These are phyloP conservation scores for Trichomycterus rosablanca DNA, from an alignment of 2,113 vertebrate genomes.

Conservation along the genomic window DNA sequence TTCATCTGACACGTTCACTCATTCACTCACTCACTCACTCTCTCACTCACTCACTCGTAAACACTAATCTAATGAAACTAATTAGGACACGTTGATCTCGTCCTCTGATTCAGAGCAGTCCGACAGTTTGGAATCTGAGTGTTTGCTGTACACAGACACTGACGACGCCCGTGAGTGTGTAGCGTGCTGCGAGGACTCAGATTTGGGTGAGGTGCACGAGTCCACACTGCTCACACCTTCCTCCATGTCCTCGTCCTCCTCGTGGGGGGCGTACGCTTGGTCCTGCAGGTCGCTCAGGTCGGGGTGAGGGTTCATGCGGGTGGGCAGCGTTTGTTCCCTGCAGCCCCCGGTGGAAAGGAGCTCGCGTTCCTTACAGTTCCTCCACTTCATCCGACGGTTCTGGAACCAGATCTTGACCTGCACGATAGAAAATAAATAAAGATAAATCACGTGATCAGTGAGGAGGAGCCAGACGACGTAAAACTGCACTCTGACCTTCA, in stretches of 20 bases:
- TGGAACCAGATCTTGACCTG: slow-evolving; percentile 99
- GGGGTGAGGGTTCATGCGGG: slow-evolving; percentile 94
- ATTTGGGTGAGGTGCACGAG: slow-evolving; percentile 55
- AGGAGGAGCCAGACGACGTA: too few species aligned
- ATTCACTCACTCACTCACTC: background rate
- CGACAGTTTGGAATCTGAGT: too few species aligned
- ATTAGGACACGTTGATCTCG: slow-evolving; percentile 92
- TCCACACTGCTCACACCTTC: slow-evolving; percentile 48
- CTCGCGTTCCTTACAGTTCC: slow-evolving; percentile 96
- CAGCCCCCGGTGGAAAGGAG: slow-evolving; percentile 91
- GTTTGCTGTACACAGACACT: slow-evolving; percentile 80
- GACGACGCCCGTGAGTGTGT: slow-evolving; percentile 69
- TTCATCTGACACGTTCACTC: background rate
- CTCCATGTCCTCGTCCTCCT: slow-evolving; percentile 40
- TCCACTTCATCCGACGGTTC: slow-evolving; percentile 97
- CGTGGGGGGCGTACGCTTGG: slow-evolving; percentile 70
- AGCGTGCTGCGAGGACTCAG: slow-evolving; percentile 57
- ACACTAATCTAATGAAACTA: too few species aligned
- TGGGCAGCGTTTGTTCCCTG: slow-evolving; percentile 93
- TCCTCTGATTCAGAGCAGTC: slow-evolving; percentile 92
- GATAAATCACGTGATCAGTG: too few species aligned
- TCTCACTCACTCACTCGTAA: too few species aligned
- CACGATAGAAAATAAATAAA: background rate
- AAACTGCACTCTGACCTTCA: too few species aligned
- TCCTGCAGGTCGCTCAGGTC: slow-evolving; percentile 95